phyloP scores from a whole-genome alignment of 2,888 invertebrate genomes.

The Steromphala cineraria region DNA sequence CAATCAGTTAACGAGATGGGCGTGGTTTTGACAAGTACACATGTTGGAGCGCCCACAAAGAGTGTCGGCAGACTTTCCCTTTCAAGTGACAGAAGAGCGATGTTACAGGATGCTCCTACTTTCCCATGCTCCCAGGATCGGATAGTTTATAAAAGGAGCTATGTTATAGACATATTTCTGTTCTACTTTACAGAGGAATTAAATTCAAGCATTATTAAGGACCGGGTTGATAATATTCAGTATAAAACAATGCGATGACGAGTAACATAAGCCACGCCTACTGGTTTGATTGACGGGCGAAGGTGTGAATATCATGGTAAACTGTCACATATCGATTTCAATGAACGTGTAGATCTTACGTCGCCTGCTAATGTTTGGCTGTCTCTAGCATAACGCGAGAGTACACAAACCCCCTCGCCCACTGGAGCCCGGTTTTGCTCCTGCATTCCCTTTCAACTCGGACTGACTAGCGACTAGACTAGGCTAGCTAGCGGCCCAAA shows the following conservation, averaged over 20 bases:
- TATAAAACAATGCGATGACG: too few species aligned
- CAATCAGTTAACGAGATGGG: conserved; percentile 14
- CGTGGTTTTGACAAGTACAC: conserved; percentile 6
- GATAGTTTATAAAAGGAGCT: too few species aligned
- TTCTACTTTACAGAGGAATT: too few species aligned
- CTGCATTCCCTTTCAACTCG: not conserved
- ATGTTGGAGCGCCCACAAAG: conserved; percentile 1
- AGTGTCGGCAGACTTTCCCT: conserved; percentile 4
- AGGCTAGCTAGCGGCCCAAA: not conserved
- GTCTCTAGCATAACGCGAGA: conserved; percentile 12
- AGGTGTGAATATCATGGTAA: conserved; percentile 14
- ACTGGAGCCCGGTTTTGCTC: not conserved
- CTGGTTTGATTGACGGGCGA: not conserved
- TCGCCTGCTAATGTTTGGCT: conserved; percentile 10
- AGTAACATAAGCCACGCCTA: not conserved
- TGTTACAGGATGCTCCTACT: too few species aligned
- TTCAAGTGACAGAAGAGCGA: not conserved
- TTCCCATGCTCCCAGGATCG: too few species aligned
- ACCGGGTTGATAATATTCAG: too few species aligned
- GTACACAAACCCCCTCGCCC: conserved; percentile 7
- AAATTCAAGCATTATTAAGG: too few species aligned
- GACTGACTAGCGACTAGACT: not conserved
- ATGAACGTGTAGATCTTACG: conserved; percentile 12
- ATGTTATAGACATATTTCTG: too few species aligned
- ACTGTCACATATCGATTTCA: conserved; percentile 14